Evolutionary conservation across 2,797 vertebrate species (phyloP).

Genomic region (Remorina albescens): DNA sequence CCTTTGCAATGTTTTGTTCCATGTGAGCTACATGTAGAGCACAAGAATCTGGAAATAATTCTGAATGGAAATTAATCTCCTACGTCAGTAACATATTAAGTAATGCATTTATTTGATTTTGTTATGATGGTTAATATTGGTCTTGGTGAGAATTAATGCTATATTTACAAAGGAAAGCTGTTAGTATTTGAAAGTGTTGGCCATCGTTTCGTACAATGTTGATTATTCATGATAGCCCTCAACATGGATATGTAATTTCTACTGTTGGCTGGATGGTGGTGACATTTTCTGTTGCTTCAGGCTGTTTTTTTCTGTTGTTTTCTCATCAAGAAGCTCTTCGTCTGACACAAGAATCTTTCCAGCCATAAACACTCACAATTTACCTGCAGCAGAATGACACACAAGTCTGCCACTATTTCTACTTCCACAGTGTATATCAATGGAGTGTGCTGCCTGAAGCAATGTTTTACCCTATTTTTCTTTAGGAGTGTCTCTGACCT

Average conservation of each 20-base stretch:
- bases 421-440: not conserved
- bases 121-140: not conserved
- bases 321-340: constrained; percentile 16
- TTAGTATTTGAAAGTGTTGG: not conserved
- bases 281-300: constrained; percentile 13
- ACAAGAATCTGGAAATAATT: not conserved
- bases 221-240: not conserved
- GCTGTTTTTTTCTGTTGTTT: constrained; percentile 31
- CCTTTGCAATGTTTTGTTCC: not conserved
- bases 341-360: constrained; percentile 1
- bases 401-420: not conserved
- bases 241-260: not conserved
- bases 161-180: not conserved
- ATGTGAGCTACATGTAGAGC: not conserved
- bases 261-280: not conserved
- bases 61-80: not conserved
- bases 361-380: constrained; percentile 10
- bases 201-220: not conserved
- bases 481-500: not conserved
- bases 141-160: not conserved
- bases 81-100: too few species aligned
- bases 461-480: not conserved
- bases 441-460: not conserved
- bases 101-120: too few species aligned
- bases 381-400: constrained; percentile 1